Conservation (phyloP, 2,888 invertebrate genomes). For the Sepiola atlantica region DNA sequence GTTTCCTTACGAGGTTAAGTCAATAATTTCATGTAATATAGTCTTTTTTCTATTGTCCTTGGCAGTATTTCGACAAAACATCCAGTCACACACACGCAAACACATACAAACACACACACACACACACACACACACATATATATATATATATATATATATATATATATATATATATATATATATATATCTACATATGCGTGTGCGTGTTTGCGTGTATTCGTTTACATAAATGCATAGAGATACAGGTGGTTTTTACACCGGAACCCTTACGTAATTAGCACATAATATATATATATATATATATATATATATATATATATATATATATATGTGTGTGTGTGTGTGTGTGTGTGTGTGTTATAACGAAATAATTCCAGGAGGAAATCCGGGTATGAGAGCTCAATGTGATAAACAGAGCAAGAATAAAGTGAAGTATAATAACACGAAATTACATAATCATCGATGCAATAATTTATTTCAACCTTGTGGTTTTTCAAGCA, state of each 20-base stretch:
- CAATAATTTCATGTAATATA: neutral
- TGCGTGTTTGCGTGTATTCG: neutral
- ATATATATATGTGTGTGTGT: conserved; percentile 47
- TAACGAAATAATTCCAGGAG: too few relatives aligned
- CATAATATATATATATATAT: neutral
- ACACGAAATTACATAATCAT: too few relatives aligned
- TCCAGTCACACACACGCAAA: neutral
- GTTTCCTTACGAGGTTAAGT: neutral
- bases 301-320: conserved; percentile 42
- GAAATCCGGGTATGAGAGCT: too few relatives aligned
- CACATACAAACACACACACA: neutral
- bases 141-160: conserved; percentile 47
- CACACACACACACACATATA: neutral
- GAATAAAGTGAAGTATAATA: too few relatives aligned
- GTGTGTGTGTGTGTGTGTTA: too few relatives aligned
- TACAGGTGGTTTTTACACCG: too few relatives aligned
- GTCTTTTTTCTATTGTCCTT: too few relatives aligned
- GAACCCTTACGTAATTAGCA: too few relatives aligned
- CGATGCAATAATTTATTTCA: too few relatives aligned
- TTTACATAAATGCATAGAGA: neutral
- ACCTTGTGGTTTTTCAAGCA: too few relatives aligned
- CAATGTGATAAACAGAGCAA: too few relatives aligned
- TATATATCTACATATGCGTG: conserved; percentile 34
- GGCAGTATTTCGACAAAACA: neutral
- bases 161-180: conserved; percentile 44